Conservation (phyloP, 2,888 invertebrate genomes). For the Bedellia somnulentella region DNA sequence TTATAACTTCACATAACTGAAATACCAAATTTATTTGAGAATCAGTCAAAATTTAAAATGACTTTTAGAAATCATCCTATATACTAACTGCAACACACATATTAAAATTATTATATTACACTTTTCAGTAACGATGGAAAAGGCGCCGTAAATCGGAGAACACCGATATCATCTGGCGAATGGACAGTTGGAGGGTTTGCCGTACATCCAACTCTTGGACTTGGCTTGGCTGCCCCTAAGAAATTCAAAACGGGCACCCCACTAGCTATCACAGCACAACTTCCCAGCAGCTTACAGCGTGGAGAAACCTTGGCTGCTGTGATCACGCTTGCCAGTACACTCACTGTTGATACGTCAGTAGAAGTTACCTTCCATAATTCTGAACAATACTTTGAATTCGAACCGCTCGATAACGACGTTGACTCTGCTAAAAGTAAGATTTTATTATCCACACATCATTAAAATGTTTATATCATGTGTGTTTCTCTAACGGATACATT, state of each 20-base stretch:
- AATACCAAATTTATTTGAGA: no score
- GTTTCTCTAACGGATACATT: no score
- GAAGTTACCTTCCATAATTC: conserved; percentile 84
- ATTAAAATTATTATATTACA: no score
- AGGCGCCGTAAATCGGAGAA: conserved; percentile 37
- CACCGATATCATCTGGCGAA: conserved; percentile 29
- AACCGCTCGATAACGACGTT: conserved; percentile 75
- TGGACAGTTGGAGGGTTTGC: conserved; percentile 47
- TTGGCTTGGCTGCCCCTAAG: conserved; percentile 34
- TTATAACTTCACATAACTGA: no score
- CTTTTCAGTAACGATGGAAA: conserved; percentile 34
- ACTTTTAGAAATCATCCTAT: no score
- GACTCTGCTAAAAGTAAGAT: conserved; percentile 72
- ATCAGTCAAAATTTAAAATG: no score
- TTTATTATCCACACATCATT: no score
- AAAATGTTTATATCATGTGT: no score
- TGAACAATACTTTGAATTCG: conserved; percentile 78
- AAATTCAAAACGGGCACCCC: conserved; percentile 41
- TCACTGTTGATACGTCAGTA: conserved; percentile 73
- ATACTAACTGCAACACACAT: no score
- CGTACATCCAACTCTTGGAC: conserved; percentile 41
- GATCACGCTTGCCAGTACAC: conserved; percentile 86
- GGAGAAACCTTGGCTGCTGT: conserved; percentile 91
- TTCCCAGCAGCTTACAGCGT: conserved; percentile 85
- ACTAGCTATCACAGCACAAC: conserved; percentile 83